phyloP scores from a whole-genome alignment of 1,140 invertebrate genomes.

The Penaeus japonicus region DNA sequence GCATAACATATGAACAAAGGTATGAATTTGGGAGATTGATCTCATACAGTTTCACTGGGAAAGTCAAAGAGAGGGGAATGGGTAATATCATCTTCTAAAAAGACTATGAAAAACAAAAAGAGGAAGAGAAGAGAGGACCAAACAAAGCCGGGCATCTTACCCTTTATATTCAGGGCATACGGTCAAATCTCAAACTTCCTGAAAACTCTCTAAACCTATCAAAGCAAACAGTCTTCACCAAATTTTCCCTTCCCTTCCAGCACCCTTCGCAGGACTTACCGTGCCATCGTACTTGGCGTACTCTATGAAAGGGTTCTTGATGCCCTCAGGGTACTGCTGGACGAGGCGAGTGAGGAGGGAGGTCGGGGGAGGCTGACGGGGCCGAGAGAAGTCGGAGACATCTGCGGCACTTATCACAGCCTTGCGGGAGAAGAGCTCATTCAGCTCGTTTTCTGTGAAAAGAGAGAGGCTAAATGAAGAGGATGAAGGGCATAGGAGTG shows the following conservation, averaged over 20 bases:
- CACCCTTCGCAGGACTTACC: slow-evolving; percentile 63
- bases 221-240: too few relatives aligned
- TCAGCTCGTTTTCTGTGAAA: slow-evolving; percentile 41
- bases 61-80: neutral
- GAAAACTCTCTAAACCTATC: too few relatives aligned
- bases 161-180: too few relatives aligned
- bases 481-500: neutral
- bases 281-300: slow-evolving; percentile 92
- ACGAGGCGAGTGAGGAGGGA: slow-evolving; percentile 45
- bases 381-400: neutral
- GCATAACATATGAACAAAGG: neutral
- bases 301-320: slow-evolving; percentile 85
- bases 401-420: slow-evolving; percentile 38
- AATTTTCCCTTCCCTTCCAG: too few relatives aligned
- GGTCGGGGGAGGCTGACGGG: neutral
- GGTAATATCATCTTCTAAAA: neutral
- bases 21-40: neutral
- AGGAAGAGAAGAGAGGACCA: neutral
- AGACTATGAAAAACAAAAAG: neutral
- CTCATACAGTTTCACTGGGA: neutral
- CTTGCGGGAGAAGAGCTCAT: slow-evolving; percentile 49
- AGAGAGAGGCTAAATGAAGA: neutral
- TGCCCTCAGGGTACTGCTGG: slow-evolving; percentile 63
- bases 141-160: too few relatives aligned
- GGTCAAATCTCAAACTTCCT: too few relatives aligned